Evolutionary conservation across 2,888 invertebrate species (phyloP), one percentile per base, ranked within the genome.

Genomic region (Pteria penguin): DNA sequence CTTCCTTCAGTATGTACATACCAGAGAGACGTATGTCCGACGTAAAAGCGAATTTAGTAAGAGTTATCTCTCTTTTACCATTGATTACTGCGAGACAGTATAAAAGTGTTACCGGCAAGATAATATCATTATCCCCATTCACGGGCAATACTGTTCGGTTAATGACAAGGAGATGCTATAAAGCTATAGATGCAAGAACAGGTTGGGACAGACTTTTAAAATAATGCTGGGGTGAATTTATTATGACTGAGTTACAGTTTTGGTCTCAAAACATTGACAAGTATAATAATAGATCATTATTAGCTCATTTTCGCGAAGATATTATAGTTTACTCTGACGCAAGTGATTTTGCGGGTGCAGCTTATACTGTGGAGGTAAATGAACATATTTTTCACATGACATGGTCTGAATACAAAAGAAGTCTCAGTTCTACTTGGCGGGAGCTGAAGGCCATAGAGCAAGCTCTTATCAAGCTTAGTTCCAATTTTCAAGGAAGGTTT

Each of bases 261-360:
- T n/a, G n/a, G n/a, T n/a, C n/a, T n/a, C n/a, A n/a, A n/a, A n/a
- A 31, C 32, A 32, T 60, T 31, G 14, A n/a, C 29, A 29, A n/a
- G 29, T 60, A 29, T 32, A n/a, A 11, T 60, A 31, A n/a, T 31
- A 60, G 60, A 60, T 18, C 26, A 60, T 60, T 60, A 31, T 60
- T 5, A 31, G 32, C 29, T 8, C 32, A 60, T 60, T 29, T 60
- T 11, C 32, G 29, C 14, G n/a, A 29, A 60, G 60, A 60, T 31
- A 60, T 14, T 31, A 4, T 31, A 27, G n/a, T 63, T 63, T 63
- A 63, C 33, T 33, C 63, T 33, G 63, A 63, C 14, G 63, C 63
- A 22, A 63, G 63, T 26, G 63, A 63, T n/a, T 32, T 33, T 63
- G 14, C 63, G 4, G 63, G 63, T 24, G 63, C 63, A 14, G 63